Evolutionary conservation across 1,140 invertebrate genomes (phyloP), one percentile per base, ranked within the genome.

Genomic region (Protaetia brevitarsis): DNA sequence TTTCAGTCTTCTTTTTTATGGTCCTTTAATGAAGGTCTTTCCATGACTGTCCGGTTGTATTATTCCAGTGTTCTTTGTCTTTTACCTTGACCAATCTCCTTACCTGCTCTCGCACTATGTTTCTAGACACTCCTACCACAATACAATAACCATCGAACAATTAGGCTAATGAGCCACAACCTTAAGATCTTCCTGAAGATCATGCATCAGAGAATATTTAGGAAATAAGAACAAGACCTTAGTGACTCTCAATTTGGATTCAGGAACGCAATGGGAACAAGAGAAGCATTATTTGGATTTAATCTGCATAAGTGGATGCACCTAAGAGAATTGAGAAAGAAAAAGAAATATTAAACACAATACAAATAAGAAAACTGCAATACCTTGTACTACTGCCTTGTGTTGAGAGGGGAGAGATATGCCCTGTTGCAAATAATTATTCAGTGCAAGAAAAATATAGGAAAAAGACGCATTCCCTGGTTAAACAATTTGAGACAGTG

Each of bases 101-200:
- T n/a, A n/a, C n/a, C n/a, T n/a, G n/a, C n/a, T n/a, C n/a, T n/a
- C n/a, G n/a, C n/a, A n/a, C n/a, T n/a, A n/a, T n/a, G n/a, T n/a
- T n/a, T n/a, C n/a, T n/a, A n/a, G n/a, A n/a, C n/a, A n/a, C n/a
- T n/a, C n/a, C n/a, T n/a, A n/a, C n/a, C n/a, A n/a, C n/a, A 67
- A 62, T 74, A 68, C 66, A 23, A 59, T 13, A 67, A 71, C 26
- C 65, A 72, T 61, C 56, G 67, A 34, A 68, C 66, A 6, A 69
- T 73, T 28, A 71, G 67, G 45, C 57, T 72, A 13, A 72, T 71
- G 65, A 64, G 58, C 31, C 68, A 67, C 59, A 65, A 62, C 5
- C 58, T 72, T 16, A 72, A 73, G 57, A 58, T 71, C 41, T 71
- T 72, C 51, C 30, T 72, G 19, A 71, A 69, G 63, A 66, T 72